phyloP scores from a whole-genome alignment of 2,113 vertebrate genomes.

The Crotalus helleri region DNA sequence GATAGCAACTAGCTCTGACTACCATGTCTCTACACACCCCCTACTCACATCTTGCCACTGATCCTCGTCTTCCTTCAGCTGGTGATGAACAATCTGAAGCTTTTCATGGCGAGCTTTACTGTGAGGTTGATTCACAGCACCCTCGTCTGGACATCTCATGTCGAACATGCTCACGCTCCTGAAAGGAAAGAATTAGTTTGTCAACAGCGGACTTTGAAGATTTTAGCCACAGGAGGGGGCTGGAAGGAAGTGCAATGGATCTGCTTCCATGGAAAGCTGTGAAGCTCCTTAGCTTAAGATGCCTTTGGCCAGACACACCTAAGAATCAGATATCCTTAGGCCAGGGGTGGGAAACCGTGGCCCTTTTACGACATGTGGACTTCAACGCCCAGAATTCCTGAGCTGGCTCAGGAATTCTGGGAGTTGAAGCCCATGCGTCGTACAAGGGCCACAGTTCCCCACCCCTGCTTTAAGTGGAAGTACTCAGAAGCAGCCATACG shows the following conservation, averaged over 20 bases:
- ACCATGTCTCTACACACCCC: neutral
- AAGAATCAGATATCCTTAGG: neutral
- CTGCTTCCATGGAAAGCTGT: neutral
- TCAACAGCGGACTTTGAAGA: neutral
- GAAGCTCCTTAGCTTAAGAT: neutral
- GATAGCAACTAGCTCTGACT: neutral
- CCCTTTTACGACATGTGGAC: neutral
- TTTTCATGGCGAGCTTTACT: slow-evolving; percentile 89
- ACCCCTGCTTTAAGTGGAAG: neutral
- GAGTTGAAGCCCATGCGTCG: neutral
- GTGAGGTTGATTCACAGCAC: slow-evolving; percentile 76
- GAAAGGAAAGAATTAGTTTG: neutral
- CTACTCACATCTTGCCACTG: slow-evolving; percentile 95
- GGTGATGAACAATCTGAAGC: slow-evolving; percentile 86
- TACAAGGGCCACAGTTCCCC: too few relatives aligned
- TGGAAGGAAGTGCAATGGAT: slow-evolving; percentile 25
- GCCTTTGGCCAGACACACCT: neutral
- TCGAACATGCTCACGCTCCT: slow-evolving; percentile 97
- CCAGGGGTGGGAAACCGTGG: neutral
- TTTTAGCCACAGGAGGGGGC: slow-evolving; percentile 61
- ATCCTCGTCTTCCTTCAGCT: slow-evolving; percentile 89
- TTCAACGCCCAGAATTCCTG: neutral
- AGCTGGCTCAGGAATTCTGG: neutral
- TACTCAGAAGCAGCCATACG: neutral
- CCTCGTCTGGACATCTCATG: slow-evolving; percentile 87